Evolutionary conservation across 2,113 vertebrate species (phyloP).

Genomic region (Garra rufa): DNA sequence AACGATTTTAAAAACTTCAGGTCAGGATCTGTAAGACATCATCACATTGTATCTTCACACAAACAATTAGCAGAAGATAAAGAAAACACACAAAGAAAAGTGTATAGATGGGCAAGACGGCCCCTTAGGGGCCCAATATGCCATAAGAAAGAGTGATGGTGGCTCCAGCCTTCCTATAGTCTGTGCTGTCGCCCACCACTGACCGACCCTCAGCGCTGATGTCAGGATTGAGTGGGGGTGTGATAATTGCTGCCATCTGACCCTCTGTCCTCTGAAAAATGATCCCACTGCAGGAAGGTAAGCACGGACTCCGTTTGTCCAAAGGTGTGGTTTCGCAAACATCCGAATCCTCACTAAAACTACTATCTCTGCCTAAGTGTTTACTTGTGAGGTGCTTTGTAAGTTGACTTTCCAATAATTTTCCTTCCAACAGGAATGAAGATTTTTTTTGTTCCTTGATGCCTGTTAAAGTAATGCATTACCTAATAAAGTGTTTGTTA

Average conservation of each 20-base stretch:
- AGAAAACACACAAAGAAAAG: background rate
- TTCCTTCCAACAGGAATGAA: background rate
- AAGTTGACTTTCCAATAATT: background rate
- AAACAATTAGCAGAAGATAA: background rate
- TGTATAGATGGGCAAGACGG: background rate
- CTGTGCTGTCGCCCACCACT: conserved; percentile 46
- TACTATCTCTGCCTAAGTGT: conserved; percentile 12
- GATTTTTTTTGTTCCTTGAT: background rate
- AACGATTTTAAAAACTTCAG: background rate
- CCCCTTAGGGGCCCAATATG: conserved; percentile 45
- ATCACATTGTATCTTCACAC: background rate
- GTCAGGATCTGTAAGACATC: background rate
- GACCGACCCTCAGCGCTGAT: conserved; percentile 34
- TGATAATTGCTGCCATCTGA: conserved; percentile 53
- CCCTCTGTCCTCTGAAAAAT: conserved; percentile 54
- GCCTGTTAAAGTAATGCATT: background rate
- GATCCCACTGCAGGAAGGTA: conserved; percentile 54
- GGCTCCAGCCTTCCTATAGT: conserved; percentile 41
- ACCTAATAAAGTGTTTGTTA: background rate
- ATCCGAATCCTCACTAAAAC: background rate
- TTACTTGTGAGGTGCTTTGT: background rate
- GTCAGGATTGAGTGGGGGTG: conserved; percentile 32
- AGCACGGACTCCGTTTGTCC: conserved; percentile 37
- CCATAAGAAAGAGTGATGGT: conserved; percentile 52
- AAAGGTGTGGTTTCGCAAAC: background rate